A percentile compares a stretch with the other conserved stretches of the same genome.
Conservation (phyloP, 2,113 vertebrate species). For the Brachirus orientalis region DNA sequence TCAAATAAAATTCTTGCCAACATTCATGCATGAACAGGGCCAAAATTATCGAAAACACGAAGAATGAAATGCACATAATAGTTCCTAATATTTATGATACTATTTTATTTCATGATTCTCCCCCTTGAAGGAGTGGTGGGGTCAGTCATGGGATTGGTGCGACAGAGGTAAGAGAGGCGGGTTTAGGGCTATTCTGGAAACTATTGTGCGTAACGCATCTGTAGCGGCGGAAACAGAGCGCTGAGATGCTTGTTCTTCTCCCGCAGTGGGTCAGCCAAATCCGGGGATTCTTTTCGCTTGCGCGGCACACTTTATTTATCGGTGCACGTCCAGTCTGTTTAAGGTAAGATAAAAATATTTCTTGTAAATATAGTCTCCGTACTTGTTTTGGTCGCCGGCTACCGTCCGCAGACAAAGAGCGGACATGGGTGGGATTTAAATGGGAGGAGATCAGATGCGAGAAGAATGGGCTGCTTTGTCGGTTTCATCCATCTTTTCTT, state of each 20-base stretch:
- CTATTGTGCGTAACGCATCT: constrained; percentile 71
- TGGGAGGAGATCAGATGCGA: constrained; percentile 77
- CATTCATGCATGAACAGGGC: too few relatives aligned
- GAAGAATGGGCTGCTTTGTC: constrained; percentile 56
- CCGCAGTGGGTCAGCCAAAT: constrained; percentile 17
- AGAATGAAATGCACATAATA: too few relatives aligned
- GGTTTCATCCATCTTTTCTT: background rate
- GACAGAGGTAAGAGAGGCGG: constrained; percentile 54
- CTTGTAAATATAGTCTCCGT: too few relatives aligned
- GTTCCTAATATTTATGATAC: too few relatives aligned
- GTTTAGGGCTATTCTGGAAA: constrained; percentile 57
- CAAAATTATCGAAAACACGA: too few relatives aligned
- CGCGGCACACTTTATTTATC: background rate
- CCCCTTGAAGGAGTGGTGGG: background rate
- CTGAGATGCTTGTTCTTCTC: constrained; percentile 17
- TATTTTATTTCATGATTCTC: too few relatives aligned
- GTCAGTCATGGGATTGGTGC: background rate
- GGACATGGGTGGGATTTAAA: constrained; percentile 80
- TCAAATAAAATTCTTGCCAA: too few relatives aligned
- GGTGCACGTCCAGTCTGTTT: background rate
- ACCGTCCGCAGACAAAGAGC: constrained; percentile 70
- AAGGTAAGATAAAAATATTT: constrained; percentile 54
- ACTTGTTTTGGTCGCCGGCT: constrained; percentile 6
- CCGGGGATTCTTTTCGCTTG: background rate
- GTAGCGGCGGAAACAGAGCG: constrained; percentile 37